Base-by-base conservation (phyloP, 2,797 vertebrate genomes). In the Hydrocynus forskahlii region DNA sequence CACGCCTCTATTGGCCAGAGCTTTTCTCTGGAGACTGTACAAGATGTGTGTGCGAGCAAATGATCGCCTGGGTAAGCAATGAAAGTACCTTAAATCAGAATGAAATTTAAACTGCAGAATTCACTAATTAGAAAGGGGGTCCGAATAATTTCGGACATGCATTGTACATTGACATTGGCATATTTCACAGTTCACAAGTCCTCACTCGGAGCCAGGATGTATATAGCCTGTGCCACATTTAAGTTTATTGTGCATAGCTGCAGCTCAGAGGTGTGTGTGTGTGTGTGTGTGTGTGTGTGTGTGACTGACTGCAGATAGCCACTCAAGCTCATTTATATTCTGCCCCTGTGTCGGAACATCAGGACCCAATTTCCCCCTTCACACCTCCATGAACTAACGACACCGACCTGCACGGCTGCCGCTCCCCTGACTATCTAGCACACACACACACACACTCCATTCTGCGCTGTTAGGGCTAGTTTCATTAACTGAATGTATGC, bases 301-400 rank as follows among this genome's bases (percentile, higher is more conserved):
- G 40, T n/a, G 19, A 19, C 25, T 40, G 25, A 70, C 17, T 21
- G 67, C 38, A 29, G 59, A 67, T 40, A 48, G 43, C 29, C 54
- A 64, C 0, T 16, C 12, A 52, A n/a, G 69, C 60, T 60, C 17
- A 83, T 90, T 86, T 90, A 76, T 88, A 88, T 91, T 89, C 87
- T 77, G 43, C 75, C 69, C 82, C 75, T 9, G 64, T 75, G 70
- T 71, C 67, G 66, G 57, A 82, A 75, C 78, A 80, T 77, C n/a
- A 16, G 79, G 64, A 81, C 84, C 60, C 79, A 43, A 69, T 86
- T 80, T 62, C 73, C 73, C 78, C 71, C 71, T 83, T 87, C 86
- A 88, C 86, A 88, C 88, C 81, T 84, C 76, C 35, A 66, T 84
- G 82, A 84, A 86, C 84, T 85, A 86, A 84, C 81, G 80, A 86